phyloP scores from a whole-genome alignment of 2,113 vertebrate species.

The Pachyramphus minor region DNA sequence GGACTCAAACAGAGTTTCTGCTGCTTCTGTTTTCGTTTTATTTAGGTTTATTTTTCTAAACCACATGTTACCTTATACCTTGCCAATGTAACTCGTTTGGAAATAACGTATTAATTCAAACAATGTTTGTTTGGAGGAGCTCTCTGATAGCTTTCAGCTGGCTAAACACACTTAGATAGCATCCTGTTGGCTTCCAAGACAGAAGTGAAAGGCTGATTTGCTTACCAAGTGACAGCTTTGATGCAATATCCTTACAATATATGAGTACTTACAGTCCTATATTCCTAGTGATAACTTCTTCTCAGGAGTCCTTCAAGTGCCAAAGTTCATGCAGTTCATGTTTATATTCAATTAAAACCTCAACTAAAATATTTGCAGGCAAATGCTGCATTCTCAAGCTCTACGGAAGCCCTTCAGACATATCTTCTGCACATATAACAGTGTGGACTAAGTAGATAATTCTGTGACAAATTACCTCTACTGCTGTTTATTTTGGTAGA shows the following conservation, averaged over 20 bases:
- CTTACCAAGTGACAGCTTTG: constrained; percentile 20
- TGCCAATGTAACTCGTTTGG: constrained; percentile 53
- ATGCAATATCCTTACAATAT: not conserved
- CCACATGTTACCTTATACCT: constrained; percentile 48
- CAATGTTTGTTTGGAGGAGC: constrained; percentile 49
- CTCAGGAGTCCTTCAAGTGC: constrained; percentile 9
- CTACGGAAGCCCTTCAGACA: constrained; percentile 11
- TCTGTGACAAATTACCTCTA: not conserved
- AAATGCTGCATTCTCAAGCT: not conserved
- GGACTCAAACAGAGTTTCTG: constrained; percentile 20
- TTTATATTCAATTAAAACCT: constrained; percentile 35
- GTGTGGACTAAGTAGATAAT: not conserved
- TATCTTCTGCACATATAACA: constrained; percentile 3
- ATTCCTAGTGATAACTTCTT: not conserved
- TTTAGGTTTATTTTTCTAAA: constrained; percentile 66
- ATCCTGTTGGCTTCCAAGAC: constrained; percentile 47
- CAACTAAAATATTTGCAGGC: constrained; percentile 15
- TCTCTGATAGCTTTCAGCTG: constrained; percentile 65
- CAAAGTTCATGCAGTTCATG: constrained; percentile 37
- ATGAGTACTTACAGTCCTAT: not conserved
- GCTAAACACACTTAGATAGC: constrained; percentile 57
- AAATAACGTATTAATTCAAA: constrained; percentile 65
- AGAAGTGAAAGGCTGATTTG: constrained; percentile 19
- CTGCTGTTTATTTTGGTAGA: constrained; percentile 2
- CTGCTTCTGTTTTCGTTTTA: constrained; percentile 57